Evolutionary conservation across 2,113 vertebrate species (phyloP).

Genomic region (Blennius ocellaris): DNA sequence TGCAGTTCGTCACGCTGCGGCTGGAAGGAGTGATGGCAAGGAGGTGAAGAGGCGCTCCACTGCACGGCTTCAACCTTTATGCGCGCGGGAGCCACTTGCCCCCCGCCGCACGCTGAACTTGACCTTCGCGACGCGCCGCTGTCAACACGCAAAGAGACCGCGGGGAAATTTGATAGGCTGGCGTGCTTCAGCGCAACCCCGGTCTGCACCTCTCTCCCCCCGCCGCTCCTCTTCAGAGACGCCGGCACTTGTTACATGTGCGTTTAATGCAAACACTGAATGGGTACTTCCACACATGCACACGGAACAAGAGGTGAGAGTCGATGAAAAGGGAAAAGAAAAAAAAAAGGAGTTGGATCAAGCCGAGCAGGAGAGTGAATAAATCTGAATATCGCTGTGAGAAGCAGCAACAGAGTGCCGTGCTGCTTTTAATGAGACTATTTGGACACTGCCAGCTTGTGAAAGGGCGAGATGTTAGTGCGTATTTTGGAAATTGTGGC

Average conservation of each 20-base stretch:
- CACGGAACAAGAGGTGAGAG: not conserved
- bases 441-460: not conserved
- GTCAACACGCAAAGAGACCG: conserved; percentile 26
- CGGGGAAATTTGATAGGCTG: conserved; percentile 37
- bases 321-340: not conserved
- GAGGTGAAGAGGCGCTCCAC: conserved; percentile 73
- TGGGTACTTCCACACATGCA: conserved; percentile 5
- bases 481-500: not conserved
- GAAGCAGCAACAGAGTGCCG: not conserved
- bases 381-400: conserved; percentile 1
- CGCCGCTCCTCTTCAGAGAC: conserved; percentile 35
- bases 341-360: conserved; percentile 3
- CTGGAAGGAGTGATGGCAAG: not conserved
- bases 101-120: conserved; percentile 37
- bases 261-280: conserved; percentile 38
- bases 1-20: conserved; percentile 22
- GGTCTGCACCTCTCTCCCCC: conserved; percentile 22
- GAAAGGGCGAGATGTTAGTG: not conserved
- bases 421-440: not conserved
- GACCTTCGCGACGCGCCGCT: conserved; percentile 46
- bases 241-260: conserved; percentile 15
- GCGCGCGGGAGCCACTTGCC: conserved; percentile 73
- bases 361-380: not conserved
- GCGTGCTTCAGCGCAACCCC: conserved; percentile 47
- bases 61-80: conserved; percentile 47